phyloP scores from a whole-genome alignment of 2,888 invertebrate genomes.

The Callosobruchus maculatus region DNA sequence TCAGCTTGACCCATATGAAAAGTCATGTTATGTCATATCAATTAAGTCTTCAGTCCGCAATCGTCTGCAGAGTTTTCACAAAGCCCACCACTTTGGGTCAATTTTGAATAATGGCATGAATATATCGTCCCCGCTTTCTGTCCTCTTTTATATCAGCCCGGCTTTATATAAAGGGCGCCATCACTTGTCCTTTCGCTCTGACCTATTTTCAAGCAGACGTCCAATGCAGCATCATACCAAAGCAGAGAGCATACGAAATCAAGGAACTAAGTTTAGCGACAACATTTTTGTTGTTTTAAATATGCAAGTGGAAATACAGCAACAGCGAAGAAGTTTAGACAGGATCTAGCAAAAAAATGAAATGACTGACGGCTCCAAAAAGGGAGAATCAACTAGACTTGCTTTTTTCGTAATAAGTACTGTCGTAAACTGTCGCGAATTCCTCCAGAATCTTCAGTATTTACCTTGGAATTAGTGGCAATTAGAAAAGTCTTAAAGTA shows the following conservation, averaged over 20 bases:
- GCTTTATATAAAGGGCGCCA: not conserved
- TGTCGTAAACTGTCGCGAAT: no score
- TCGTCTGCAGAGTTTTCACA: not conserved
- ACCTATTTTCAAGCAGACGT: not conserved
- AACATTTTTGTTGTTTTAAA: no score
- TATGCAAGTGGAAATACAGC: no score
- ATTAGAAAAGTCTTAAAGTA: no score
- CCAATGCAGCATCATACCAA: not conserved
- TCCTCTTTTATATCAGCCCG: not conserved
- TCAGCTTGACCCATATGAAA: not conserved
- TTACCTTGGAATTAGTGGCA: no score
- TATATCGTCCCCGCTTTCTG: not conserved
- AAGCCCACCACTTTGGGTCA: not conserved
- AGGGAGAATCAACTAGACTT: no score
- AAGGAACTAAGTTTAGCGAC: no score
- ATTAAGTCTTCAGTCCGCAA: not conserved
- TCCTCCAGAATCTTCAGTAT: no score
- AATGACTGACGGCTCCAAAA: no score
- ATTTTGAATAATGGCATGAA: not conserved
- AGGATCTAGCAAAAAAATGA: no score
- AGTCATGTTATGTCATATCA: not conserved
- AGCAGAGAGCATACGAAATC: not conserved
- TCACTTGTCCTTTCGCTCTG: not conserved
- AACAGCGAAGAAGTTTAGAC: no score
- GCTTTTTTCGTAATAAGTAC: no score